Evolutionary conservation across 2,888 invertebrate genomes (phyloP).

Genomic region (Rotaria macrura): DNA sequence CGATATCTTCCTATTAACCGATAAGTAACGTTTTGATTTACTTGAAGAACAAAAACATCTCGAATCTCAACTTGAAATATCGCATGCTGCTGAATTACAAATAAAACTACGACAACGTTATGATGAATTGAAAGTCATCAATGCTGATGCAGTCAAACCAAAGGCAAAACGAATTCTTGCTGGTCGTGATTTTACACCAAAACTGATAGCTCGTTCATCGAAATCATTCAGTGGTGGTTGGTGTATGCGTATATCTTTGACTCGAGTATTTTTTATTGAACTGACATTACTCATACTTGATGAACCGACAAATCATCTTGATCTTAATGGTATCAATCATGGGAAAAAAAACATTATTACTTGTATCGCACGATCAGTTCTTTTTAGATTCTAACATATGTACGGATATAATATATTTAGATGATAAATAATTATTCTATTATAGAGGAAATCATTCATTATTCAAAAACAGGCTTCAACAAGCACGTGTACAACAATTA

Average conservation of each 20-base stretch:
- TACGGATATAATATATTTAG: conserved; percentile 93
- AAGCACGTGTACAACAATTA: conserved; percentile 82
- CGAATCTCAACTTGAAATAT: conserved; percentile 64
- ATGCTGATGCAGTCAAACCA: conserved; percentile 93
- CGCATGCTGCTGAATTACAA: conserved; percentile 52
- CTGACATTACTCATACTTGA: conserved; percentile 91
- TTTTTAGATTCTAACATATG: conserved; percentile 99
- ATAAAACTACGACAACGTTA: conserved; percentile 59
- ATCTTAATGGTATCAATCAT: conserved; percentile 91
- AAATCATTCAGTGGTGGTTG: conserved; percentile 66
- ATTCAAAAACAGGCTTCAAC: conserved; percentile 96
- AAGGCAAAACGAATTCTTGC: conserved; percentile 86
- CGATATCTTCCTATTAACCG: conserved; percentile 80
- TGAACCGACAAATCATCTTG: conserved; percentile 97
- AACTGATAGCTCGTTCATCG: conserved; percentile 71
- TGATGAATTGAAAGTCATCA: conserved; percentile 84
- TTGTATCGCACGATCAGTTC: conserved; percentile 98
- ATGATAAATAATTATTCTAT: conserved; percentile 81
- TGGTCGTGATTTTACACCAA: conserved; percentile 74
- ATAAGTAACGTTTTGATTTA: conserved; percentile 71
- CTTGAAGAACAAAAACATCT: conserved; percentile 70
- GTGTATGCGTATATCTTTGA: conserved; percentile 96
- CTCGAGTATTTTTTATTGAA: conserved; percentile 83
- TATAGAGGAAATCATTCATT: conserved; percentile 65
- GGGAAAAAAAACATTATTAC: conserved; percentile 95